A percentile compares a stretch with the other conserved stretches of the same genome.
Evolutionary conservation across 2,797 vertebrate species (phyloP).

Genomic region (Antrozous pallidus): DNA sequence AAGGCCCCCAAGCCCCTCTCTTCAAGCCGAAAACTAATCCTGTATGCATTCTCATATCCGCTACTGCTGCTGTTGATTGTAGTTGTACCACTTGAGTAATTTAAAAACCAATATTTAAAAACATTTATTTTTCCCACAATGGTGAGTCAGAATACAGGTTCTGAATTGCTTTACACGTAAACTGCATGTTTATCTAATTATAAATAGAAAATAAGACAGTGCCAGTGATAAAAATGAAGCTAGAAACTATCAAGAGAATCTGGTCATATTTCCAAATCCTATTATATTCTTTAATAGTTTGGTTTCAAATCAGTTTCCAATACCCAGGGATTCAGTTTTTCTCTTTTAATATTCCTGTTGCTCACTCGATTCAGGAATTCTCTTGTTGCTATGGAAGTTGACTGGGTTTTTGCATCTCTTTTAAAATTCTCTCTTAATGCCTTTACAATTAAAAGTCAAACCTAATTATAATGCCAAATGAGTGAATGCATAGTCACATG

Average conservation of each 20-base stretch:
- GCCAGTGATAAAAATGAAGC: slow-evolving; percentile 35
- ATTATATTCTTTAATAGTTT: slow-evolving; percentile 28
- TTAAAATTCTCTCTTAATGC: slow-evolving; percentile 50
- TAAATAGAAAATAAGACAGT: slow-evolving; percentile 17
- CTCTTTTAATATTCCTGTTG: slow-evolving; percentile 41
- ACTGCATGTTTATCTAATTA: slow-evolving; percentile 13
- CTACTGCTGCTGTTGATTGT: neutral
- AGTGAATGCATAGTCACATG: neutral
- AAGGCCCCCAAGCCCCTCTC: neutral
- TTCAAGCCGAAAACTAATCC: neutral
- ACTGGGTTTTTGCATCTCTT: slow-evolving; percentile 30
- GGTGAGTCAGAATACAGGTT: neutral
- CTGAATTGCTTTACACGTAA: neutral
- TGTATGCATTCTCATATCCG: neutral
- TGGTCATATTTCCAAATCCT: slow-evolving; percentile 19
- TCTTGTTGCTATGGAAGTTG: slow-evolving; percentile 58
- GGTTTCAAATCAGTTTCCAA: slow-evolving; percentile 19
- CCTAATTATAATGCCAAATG: slow-evolving; percentile 54
- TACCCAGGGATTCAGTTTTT: neutral
- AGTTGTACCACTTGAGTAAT: neutral
- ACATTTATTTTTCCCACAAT: neutral
- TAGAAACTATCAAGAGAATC: neutral
- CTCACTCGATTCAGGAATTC: slow-evolving; percentile 51
- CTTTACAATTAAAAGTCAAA: slow-evolving; percentile 59
- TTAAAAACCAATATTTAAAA: neutral